Evolutionary conservation across 2,797 vertebrate genomes (phyloP), one percentile per base, ranked within the genome.

Genomic region (Falco concolor): DNA sequence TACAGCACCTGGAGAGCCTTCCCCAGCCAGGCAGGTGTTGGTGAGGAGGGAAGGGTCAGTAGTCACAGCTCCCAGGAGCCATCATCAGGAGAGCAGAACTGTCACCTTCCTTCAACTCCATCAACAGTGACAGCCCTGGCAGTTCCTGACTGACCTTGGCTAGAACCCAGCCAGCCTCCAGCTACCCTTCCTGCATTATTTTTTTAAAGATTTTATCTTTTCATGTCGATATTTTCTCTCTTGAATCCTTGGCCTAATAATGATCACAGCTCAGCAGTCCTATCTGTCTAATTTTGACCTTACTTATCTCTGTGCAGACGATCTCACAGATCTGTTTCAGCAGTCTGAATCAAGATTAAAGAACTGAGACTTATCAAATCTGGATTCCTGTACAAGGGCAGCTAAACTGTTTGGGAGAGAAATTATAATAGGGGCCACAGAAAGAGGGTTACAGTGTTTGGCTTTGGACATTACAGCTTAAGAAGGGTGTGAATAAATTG

Each of bases 11-110:
- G 8, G n/a, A 76, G 19, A 74, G 5, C 12, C 25, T 50, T 69
- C 25, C 65, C 8, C 7, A 44, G 12, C 14, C 1, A 2, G 8
- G 11, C 56, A 59, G 34, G 10, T 22, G 5, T 1, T 1, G 1
- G 15, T 38, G n/a, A 59, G n/a, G 22, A 67, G 10, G 12, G 25
- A 42, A 61, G 22, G 28, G 40, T 82, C 11, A 2, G 16, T 13
- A 20, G 22, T 23, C 36, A 28, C 0, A 2, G 10, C 3, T 76
- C 18, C 15, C 12, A 1, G 8, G 11, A 65, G 23, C 5, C 7
- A 14, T 68, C 11, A 32, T 32, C 16, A 50, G 9, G 3, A 6
- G 1, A 56, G 21, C 13, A 12, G 28, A 75, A 11, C 19, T 78
- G 36, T 17, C 53, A 47, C 9, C 14, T 72, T 72, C 2, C 7